Evolutionary conservation across 2,113 vertebrate species (phyloP).

Genomic region (Calypte anna): DNA sequence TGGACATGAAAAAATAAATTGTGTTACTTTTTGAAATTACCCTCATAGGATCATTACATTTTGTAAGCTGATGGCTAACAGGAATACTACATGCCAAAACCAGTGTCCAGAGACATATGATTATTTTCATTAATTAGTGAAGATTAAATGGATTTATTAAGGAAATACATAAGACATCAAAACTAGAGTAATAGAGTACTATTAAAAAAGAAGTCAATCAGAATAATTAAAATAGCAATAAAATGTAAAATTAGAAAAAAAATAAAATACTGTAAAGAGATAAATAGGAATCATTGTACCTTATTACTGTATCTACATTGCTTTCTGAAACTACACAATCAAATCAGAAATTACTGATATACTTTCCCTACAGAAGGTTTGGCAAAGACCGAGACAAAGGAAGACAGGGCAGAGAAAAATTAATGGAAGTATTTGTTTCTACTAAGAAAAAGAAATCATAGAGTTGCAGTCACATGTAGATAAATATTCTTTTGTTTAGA

Average conservation of each 20-base stretch:
- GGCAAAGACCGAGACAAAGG: too few relatives aligned
- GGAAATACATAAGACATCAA: background rate
- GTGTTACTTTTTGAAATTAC: conserved; percentile 19
- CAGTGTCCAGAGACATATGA: background rate
- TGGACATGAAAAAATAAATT: conserved; percentile 42
- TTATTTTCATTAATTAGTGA: conserved; percentile 34
- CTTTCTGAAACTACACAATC: background rate
- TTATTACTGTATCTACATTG: background rate
- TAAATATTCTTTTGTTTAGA: background rate
- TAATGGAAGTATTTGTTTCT: background rate
- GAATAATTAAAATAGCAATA: background rate
- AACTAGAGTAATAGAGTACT: background rate
- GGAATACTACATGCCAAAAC: conserved; percentile 4
- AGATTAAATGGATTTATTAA: conserved; percentile 36
- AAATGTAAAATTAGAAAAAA: background rate
- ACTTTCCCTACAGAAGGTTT: background rate
- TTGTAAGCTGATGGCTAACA: background rate
- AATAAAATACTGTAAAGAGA: background rate
- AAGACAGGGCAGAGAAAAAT: background rate
- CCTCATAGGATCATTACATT: background rate
- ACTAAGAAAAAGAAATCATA: background rate
- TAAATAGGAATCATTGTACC: background rate
- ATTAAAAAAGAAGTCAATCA: background rate
- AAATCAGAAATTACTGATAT: background rate
- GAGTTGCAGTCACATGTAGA: background rate